Conservation (phyloP, 2,113 vertebrate genomes). For the Bungarus multicinctus region DNA sequence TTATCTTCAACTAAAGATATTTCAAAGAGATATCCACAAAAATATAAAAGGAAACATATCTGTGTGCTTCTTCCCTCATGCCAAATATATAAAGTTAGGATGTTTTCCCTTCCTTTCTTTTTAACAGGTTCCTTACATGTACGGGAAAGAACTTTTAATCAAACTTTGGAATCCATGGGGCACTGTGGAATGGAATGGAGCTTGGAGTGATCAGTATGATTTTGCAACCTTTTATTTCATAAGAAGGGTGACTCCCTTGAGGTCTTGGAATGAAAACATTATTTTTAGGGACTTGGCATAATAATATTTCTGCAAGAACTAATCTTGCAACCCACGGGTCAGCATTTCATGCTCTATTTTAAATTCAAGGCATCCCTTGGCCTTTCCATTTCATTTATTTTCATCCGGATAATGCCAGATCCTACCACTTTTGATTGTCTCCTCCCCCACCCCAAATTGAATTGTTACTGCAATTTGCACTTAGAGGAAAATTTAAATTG, state of each 20-base stretch:
- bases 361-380: conserved; percentile 5
- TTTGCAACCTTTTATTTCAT: conserved; percentile 29
- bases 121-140: conserved; percentile 61
- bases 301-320: background rate
- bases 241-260: background rate
- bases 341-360: background rate
- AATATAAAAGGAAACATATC: conserved; percentile 29
- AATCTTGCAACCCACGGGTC: background rate
- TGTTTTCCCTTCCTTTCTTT: conserved; percentile 29
- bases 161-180: conserved; percentile 77
- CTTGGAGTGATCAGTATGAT: conserved; percentile 70
- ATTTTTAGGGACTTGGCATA: background rate
- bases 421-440: background rate
- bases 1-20: conserved; percentile 43
- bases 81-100: conserved; percentile 3
- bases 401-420: background rate
- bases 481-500: background rate
- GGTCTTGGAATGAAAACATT: background rate
- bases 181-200: conserved; percentile 65
- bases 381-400: background rate
- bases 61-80: conserved; percentile 14
- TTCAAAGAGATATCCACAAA: conserved; percentile 36
- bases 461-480: background rate
- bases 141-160: conserved; percentile 59
- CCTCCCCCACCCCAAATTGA: background rate